phyloP scores from a whole-genome alignment of 2,888 invertebrate species.

The Philaethria dido region DNA sequence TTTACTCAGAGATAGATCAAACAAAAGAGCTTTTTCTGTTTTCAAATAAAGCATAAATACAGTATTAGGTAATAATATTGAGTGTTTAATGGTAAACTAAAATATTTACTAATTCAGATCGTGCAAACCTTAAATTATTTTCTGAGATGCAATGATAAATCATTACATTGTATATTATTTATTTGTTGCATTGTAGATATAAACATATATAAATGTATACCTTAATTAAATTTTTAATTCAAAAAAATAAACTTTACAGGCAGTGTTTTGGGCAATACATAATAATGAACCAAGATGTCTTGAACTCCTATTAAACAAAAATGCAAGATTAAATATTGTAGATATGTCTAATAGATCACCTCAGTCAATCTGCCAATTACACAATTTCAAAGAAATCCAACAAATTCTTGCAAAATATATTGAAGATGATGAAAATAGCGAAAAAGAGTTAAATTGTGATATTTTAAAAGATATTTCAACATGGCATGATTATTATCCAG shows the following conservation, averaged over 20 bases:
- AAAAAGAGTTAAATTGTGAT: constrained; percentile 42
- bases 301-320: constrained; percentile 78
- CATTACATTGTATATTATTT: too few relatives aligned
- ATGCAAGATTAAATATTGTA: constrained; percentile 75
- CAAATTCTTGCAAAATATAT: constrained; percentile 69
- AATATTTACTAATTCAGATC: too few relatives aligned
- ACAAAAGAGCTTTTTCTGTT: too few relatives aligned
- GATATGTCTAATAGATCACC: constrained; percentile 80
- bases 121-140: too few relatives aligned
- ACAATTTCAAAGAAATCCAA: constrained; percentile 76
- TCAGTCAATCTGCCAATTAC: constrained; percentile 79
- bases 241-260: constrained; percentile 67
- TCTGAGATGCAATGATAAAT: too few relatives aligned
- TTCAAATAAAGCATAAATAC: too few relatives aligned
- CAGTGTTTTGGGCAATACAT: constrained; percentile 85
- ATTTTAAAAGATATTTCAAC: constrained; percentile 45
- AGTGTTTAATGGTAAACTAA: too few relatives aligned
- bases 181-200: too few relatives aligned
- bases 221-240: background rate
- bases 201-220: too few relatives aligned
- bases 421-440: constrained; percentile 52
- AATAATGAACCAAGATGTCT: constrained; percentile 82
- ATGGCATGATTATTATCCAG: constrained; percentile 83
- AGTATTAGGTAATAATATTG: too few relatives aligned
- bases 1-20: too few relatives aligned